phyloP scores from a whole-genome alignment of 2,888 invertebrate species.

The Capitulum mitella region DNA sequence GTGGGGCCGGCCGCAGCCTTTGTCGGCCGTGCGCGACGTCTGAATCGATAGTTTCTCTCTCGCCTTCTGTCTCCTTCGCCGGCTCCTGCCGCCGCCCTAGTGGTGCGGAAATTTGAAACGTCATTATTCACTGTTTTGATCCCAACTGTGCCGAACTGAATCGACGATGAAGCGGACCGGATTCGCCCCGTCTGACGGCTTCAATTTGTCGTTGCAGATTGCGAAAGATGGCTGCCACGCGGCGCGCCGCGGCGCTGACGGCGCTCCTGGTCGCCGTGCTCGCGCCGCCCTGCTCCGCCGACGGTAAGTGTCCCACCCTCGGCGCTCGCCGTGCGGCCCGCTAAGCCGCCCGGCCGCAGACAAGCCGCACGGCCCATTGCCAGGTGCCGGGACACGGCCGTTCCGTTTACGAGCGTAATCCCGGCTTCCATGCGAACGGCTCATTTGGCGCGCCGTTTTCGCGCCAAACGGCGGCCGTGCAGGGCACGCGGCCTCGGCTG shows the following conservation, averaged over 20 bases:
- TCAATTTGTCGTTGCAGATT: not conserved
- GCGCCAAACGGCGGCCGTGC: not conserved
- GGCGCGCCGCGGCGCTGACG: not conserved
- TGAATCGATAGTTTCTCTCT: not conserved
- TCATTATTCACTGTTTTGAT: not conserved
- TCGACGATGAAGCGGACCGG: not conserved
- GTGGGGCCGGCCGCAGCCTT: not conserved
- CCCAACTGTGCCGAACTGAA: not conserved
- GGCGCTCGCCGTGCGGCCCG: not conserved
- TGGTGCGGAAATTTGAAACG: not conserved
- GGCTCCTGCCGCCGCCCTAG: not conserved
- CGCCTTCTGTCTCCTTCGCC: not conserved
- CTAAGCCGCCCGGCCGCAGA: not conserved
- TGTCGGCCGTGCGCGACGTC: not conserved
- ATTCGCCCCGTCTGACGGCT: not conserved
- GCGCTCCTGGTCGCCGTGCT: not conserved
- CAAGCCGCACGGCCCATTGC: not conserved
- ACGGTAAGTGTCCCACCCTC: not conserved
- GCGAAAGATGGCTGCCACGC: not conserved
- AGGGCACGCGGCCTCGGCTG: not conserved
- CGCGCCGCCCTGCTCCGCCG: not conserved
- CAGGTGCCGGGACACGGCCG: not conserved
- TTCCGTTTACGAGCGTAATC: not conserved
- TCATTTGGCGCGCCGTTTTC: slow-evolving; percentile 7
- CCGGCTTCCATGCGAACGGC: not conserved